A percentile compares a stretch with the other conserved stretches of the same genome.
These are phyloP conservation scores for Ophioderma brevispina DNA, from an alignment of 35 echinoderm and acorn worm genomes.

Conservation along the genomic window DNA sequence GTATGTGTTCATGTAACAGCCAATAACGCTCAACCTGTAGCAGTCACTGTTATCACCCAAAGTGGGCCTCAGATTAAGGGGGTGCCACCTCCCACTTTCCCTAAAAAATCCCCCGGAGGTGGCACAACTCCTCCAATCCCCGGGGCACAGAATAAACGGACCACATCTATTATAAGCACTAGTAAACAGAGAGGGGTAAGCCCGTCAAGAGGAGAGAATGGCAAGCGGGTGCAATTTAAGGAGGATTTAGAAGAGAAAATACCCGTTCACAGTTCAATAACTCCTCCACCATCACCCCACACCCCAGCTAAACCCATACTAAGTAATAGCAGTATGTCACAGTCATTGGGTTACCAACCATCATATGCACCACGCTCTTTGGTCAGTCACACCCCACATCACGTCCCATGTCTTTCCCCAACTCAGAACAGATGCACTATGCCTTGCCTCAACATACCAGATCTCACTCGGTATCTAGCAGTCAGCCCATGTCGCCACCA, in stretches of 20 bases:
- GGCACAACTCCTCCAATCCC: conserved; percentile 16
- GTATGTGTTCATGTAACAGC: conserved; percentile 48
- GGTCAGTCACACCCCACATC: not conserved
- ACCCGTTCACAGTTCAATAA: conserved; percentile 19
- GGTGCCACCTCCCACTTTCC: not conserved
- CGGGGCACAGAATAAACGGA: not conserved
- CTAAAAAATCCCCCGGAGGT: not conserved
- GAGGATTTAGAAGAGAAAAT: conserved; percentile 67
- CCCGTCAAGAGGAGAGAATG: conserved; percentile 28
- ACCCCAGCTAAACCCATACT: not conserved
- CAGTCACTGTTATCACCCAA: conserved; percentile 31
- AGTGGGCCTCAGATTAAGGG: not conserved
- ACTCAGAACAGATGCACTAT: not conserved
- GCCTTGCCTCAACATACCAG: not conserved
- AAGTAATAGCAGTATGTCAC: not conserved
- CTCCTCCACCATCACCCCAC: not conserved
- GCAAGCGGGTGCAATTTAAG: conserved; percentile 64
- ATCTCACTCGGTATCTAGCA: not conserved
- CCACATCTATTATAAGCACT: conserved; percentile 42
- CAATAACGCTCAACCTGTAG: conserved; percentile 31
- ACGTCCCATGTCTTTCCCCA: not conserved
- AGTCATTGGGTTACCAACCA: not conserved
- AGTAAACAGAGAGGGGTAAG: conserved; percentile 40
- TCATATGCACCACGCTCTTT: not conserved
- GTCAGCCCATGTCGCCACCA: not conserved